A percentile compares a stretch with the other conserved stretches of the same genome.
These are phyloP conservation scores for Polypterus bichir DNA, from an alignment of 2,113 vertebrate species.

Conservation along the genomic window DNA sequence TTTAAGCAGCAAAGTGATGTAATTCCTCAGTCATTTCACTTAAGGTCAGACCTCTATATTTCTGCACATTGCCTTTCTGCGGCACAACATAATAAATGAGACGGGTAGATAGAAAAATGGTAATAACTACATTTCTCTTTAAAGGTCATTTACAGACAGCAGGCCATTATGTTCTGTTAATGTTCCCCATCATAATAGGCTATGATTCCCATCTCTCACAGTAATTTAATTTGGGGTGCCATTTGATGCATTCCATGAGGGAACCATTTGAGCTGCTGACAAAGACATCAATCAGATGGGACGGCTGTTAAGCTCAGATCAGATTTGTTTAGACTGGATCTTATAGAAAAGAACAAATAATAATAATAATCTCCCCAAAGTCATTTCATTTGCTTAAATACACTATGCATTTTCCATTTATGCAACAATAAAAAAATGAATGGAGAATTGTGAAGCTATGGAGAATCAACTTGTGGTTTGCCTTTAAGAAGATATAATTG, in stretches of 20 bases:
- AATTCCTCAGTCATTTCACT: conserved; percentile 37
- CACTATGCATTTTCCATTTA: no score
- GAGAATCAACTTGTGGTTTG: no score
- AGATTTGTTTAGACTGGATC: no score
- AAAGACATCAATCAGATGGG: conserved; percentile 1
- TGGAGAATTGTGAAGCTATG: no score
- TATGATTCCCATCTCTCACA: conserved; percentile 28
- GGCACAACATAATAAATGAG: conserved; percentile 39
- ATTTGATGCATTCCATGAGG: conserved; percentile 4
- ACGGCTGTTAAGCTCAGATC: not conserved
- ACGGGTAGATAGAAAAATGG: conserved; percentile 29
- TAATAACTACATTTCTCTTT: conserved; percentile 55
- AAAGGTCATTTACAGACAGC: conserved; percentile 61
- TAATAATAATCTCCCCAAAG: no score
- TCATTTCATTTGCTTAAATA: no score
- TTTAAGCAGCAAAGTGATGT: not conserved
- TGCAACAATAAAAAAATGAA: no score
- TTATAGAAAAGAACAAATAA: no score
- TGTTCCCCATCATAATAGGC: conserved; percentile 40
- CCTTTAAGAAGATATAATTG: no score
- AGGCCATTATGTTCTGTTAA: conserved; percentile 44
- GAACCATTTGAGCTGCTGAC: conserved; percentile 6
- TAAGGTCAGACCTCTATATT: conserved; percentile 41
- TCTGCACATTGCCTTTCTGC: conserved; percentile 34
- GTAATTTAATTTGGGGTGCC: conserved; percentile 22